Evolutionary conservation across 2,888 invertebrate species (phyloP), one percentile per base, ranked within the genome.

Genomic region (Drosophila glabriapex): DNA sequence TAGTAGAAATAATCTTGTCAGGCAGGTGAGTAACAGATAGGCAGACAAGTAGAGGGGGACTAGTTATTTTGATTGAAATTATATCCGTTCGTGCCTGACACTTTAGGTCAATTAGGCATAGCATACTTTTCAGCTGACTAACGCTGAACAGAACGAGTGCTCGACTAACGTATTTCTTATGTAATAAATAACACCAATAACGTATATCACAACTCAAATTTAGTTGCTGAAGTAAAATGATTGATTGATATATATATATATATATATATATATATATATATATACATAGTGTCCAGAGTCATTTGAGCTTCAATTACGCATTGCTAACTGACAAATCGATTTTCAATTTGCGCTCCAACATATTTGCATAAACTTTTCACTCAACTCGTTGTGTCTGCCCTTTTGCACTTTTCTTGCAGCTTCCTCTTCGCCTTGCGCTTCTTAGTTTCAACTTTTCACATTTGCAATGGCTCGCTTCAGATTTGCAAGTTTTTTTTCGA

Each of bases 11-110:
- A 35, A 54, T 62, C 54, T 62, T 35, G 58, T 12, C n/a, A 59
- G 46, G 58, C 35, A 54, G 35, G 39, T 52, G 52, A 28, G 49
- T 35, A 28, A 31, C 37, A 68, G 43, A 5, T 31, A 53, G 58
- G 62, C 10, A 31, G 52, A 6, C 28, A 56, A 16, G 10, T 63
- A 65, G 68, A 72, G 65, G 60, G 50, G 37, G 73, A 74, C 76
- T 76, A 85, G 83, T 76, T 90, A 90, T 90, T 85, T 81, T 80
- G 76, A 83, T 85, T 87, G 82, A 80, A 82, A 82, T 87, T 82
- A 82, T 77, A 66, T 68, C 64, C 28, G 58, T 33, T 78, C 54
- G 61, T 62, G 71, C 19, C 68, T 61, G 59, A 50, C 41, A 60
- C 50, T 62, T 73, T 53, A 73, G 77, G 73, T 63, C 70, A 70